phyloP scores from a whole-genome alignment of 2,797 vertebrate species.

The Botia almorhae region DNA sequence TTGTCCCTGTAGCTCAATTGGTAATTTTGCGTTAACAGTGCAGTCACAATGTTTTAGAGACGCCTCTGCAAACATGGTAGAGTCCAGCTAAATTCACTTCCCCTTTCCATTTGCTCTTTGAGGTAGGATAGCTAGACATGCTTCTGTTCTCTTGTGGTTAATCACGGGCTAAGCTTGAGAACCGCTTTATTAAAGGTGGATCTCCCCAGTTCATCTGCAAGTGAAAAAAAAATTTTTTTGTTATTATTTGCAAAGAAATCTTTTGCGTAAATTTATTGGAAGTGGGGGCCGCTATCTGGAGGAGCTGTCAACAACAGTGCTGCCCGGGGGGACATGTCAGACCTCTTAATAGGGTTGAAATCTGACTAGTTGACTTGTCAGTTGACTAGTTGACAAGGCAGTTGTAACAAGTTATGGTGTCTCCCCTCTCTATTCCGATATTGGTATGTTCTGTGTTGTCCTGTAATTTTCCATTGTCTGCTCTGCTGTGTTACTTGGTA shows the following conservation, averaged over 20 bases:
- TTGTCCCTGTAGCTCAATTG: no score
- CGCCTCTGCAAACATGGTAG: background rate
- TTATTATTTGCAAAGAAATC: no score
- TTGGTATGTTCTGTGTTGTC: conserved; percentile 23
- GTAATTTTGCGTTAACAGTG: no score
- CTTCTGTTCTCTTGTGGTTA: conserved; percentile 3
- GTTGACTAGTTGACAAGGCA: no score
- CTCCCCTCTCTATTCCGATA: background rate
- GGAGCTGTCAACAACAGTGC: background rate
- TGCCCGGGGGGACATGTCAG: background rate
- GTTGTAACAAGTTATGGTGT: no score
- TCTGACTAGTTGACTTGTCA: background rate
- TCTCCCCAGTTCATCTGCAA: background rate
- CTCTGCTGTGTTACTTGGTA: conserved; percentile 9
- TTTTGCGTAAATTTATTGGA: background rate
- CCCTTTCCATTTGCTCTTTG: conserved; percentile 8
- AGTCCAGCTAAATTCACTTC: background rate
- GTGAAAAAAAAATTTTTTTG: no score
- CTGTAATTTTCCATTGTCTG: conserved; percentile 44
- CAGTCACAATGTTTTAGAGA: background rate
- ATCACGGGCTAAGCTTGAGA: conserved; percentile 3
- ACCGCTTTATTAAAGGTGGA: background rate
- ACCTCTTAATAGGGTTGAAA: conserved; percentile 1
- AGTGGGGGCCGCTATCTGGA: background rate
- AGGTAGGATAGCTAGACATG: background rate